Conservation (phyloP, 1,140 invertebrate genomes). For the Aricia agestis region DNA sequence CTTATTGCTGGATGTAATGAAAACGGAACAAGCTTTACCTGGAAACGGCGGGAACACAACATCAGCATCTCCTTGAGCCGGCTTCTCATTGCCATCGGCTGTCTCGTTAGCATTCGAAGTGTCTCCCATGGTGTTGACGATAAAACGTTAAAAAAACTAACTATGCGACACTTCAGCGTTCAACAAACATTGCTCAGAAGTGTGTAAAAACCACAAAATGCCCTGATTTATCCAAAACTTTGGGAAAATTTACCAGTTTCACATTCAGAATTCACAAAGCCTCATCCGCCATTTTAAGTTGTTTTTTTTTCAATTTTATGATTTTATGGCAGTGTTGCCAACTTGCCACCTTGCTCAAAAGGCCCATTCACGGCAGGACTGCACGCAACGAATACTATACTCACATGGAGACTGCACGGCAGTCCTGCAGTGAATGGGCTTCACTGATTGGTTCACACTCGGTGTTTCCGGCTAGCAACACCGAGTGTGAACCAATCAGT, state of each 20-base stretch:
- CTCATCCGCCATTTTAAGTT: conserved; percentile 42
- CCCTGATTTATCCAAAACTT: not conserved
- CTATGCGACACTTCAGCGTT: not conserved
- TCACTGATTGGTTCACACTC: no score
- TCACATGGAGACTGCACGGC: no score
- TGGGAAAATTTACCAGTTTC: not conserved
- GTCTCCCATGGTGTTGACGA: conserved; percentile 54
- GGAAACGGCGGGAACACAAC: conserved; percentile 65
- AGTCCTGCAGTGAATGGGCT: no score
- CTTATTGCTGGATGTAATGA: no score
- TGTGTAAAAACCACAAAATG: not conserved
- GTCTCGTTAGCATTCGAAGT: conserved; percentile 42
- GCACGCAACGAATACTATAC: no score
- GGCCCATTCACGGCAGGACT: no score
- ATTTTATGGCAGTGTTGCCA: no score
- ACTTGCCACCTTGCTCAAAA: no score
- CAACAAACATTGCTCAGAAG: not conserved
- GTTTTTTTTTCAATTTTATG: no score
- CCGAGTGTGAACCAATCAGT: no score
- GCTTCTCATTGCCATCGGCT: conserved; percentile 52
- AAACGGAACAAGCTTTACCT: conserved; percentile 33
- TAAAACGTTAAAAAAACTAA: not conserved
- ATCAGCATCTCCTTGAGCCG: conserved; percentile 47
- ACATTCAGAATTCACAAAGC: conserved; percentile 27
- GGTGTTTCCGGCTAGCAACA: no score